These are phyloP conservation scores for Neosalanx taihuensis DNA, from an alignment of 2,797 vertebrate genomes.

Conservation along the genomic window DNA sequence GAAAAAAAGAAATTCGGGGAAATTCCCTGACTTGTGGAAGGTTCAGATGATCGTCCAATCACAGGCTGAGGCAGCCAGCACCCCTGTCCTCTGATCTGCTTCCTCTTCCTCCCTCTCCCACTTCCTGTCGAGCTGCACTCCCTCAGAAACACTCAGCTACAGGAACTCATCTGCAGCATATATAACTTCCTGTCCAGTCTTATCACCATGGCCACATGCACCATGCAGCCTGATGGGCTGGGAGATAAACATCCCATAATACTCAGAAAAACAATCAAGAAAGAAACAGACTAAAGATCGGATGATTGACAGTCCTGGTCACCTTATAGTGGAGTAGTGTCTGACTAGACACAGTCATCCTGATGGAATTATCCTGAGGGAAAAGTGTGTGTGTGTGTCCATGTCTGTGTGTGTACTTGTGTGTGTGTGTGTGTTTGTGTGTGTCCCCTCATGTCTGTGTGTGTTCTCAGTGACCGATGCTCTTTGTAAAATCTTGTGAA, in stretches of 20 bases:
- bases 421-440: conserved; percentile 31
- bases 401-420: too few species aligned
- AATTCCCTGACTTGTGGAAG: conserved; percentile 26
- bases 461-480: too few species aligned
- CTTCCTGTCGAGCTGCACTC: conserved; percentile 49
- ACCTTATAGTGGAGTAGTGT: too few species aligned
- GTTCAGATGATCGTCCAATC: too few species aligned
- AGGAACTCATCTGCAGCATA: conserved; percentile 79
- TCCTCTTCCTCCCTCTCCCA: conserved; percentile 61
- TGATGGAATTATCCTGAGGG: too few species aligned
- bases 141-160: conserved; percentile 28
- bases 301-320: too few species aligned
- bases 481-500: too few species aligned
- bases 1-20: conserved; percentile 28
- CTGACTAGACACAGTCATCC: too few species aligned
- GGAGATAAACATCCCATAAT: conserved; percentile 23
- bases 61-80: too few species aligned
- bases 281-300: not conserved
- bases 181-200: conserved; percentile 80
- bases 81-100: too few species aligned
- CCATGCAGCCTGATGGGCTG: not conserved
- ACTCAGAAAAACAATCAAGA: not conserved
- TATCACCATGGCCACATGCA: conserved; percentile 75
- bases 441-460: conserved; percentile 39
- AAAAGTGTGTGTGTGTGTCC: too few species aligned